Evolutionary conservation across 2,113 vertebrate genomes (phyloP), one percentile per base, ranked within the genome.

Genomic region (Tachycineta bicolor): DNA sequence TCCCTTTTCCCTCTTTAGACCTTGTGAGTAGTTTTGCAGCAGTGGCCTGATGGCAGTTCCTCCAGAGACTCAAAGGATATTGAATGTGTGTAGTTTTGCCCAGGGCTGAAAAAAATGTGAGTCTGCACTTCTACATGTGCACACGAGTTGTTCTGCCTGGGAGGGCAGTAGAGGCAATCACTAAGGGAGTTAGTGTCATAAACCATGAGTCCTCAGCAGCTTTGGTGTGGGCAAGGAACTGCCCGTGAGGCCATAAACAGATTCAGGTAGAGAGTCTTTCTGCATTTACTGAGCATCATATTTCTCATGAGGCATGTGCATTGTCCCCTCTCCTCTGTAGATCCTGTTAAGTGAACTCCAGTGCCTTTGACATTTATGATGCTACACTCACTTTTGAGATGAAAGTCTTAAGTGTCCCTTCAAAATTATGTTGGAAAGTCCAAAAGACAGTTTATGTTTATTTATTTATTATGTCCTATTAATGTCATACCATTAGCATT

Each of bases 101-200:
- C 34, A 37, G 64, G 25, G 29, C 68, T 77, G 14, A 55, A 37
- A 39, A 64, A 53, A 14, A 8, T 14, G 12, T 24, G 23, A 31
- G 26, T 33, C 33, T 53, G 55, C 31, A 17, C 37, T 60, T 59
- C 1, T 6, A 15, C 0, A 0, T 10, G 12, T 21, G 7, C 44
- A 56, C 70, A 2, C 2, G 13, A 25, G 12, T 17, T 53, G 12
- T 50, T 84, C 73, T 63, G 29, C 39, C 34, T 75, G 74, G 46
- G 28, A 85, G 18, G 14, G 39, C 29, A 39, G 23, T 11, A 60
- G 58, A 41, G n/a, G 33, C 33, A 49, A 3, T 62, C 31, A 46
- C 1, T 0, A 47, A 52, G 31, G 43, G 53, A 68, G 12, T 7
- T 67, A 26, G 4, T 58, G 11, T 71, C 19, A 9, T 53, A 60